These are phyloP conservation scores for Todiramphus saurophagus DNA, from an alignment of 2,113 vertebrate genomes.

Conservation along the genomic window DNA sequence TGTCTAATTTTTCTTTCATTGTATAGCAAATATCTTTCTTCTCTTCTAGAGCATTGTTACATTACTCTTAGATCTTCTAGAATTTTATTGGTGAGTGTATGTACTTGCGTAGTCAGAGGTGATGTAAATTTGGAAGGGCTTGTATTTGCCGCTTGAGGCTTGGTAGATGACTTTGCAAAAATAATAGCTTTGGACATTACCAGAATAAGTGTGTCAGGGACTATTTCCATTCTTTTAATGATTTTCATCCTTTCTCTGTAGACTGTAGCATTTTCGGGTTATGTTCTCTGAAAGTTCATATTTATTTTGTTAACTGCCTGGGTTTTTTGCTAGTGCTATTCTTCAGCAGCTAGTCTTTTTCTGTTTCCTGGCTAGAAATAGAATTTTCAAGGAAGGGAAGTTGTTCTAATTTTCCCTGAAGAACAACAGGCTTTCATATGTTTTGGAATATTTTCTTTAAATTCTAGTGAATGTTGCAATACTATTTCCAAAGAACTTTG, in stretches of 20 bases:
- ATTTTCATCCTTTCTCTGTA: not conserved
- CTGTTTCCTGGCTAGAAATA: not conserved
- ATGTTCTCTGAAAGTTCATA: not conserved
- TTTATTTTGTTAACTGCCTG: not conserved
- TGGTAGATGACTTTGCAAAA: constrained; percentile 15
- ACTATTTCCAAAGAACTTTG: not conserved
- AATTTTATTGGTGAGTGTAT: not conserved
- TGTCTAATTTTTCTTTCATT: not conserved
- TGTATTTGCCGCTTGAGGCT: not conserved
- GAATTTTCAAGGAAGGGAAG: not conserved
- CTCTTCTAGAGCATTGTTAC: not conserved
- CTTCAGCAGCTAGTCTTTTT: not conserved
- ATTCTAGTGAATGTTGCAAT: not conserved
- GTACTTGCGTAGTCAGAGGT: not conserved
- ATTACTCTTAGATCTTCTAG: not conserved
- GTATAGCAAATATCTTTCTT: not conserved
- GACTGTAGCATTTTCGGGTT: not conserved
- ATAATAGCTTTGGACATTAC: not conserved
- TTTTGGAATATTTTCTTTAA: not conserved
- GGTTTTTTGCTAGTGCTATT: not conserved
- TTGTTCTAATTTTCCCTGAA: not conserved
- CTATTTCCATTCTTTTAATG: not conserved
- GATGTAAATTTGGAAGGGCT: not conserved
- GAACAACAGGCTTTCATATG: not conserved
- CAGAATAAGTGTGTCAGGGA: not conserved